phyloP scores from a whole-genome alignment of 2,797 vertebrate species.

The Argentina silus region DNA sequence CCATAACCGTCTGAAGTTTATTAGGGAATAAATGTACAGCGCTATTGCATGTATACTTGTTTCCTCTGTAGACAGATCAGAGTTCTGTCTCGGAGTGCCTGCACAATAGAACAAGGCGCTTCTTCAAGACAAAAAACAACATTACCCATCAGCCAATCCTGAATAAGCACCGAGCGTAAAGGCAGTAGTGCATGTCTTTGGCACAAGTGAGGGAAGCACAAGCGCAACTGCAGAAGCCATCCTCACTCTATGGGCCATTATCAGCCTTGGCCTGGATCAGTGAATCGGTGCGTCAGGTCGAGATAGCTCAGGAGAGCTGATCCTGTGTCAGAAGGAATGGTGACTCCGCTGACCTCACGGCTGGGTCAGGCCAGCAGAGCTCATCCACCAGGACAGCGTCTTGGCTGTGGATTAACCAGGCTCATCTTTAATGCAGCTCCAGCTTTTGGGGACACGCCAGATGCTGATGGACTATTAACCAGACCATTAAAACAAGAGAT shows the following conservation, averaged over 20 bases:
- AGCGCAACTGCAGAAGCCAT: neutral
- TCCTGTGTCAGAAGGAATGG: neutral
- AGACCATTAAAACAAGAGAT: constrained; percentile 29
- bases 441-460: constrained; percentile 27
- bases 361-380: constrained; percentile 7
- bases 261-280: neutral
- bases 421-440: constrained; percentile 50
- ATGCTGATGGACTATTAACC: constrained; percentile 26
- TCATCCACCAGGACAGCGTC: constrained; percentile 27
- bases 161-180: too few relatives aligned
- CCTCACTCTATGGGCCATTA: neutral
- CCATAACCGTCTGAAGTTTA: too few relatives aligned
- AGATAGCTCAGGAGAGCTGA: constrained; percentile 2
- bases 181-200: neutral
- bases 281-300: neutral
- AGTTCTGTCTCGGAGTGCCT: too few relatives aligned
- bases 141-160: too few relatives aligned
- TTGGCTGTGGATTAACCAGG: constrained; percentile 44
- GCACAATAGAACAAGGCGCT: too few relatives aligned
- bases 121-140: too few relatives aligned
- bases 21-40: too few relatives aligned
- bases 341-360: neutral
- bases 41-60: too few relatives aligned
- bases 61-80: too few relatives aligned
- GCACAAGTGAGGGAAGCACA: neutral